These are phyloP conservation scores for Leptinotarsa tumamoca DNA, from an alignment of 2,888 invertebrate genomes.

Conservation along the genomic window DNA sequence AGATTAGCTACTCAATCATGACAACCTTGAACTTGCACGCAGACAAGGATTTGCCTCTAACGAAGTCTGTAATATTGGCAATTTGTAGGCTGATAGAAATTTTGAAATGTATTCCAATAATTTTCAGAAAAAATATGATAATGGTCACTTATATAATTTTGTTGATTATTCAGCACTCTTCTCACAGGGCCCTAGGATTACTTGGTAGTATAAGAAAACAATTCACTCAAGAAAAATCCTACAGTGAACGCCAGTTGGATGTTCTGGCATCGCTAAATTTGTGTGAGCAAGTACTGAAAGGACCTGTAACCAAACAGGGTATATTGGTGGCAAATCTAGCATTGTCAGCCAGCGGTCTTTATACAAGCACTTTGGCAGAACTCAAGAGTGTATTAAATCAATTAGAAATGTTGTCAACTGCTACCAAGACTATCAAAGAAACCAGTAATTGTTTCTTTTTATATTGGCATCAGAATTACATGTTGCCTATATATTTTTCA, in stretches of 20 bases:
- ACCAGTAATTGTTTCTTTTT: conserved; percentile 83
- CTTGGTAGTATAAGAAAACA: conserved; percentile 76
- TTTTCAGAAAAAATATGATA: conserved; percentile 76
- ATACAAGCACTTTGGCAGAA: conserved; percentile 74
- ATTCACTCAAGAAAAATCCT: conserved; percentile 72
- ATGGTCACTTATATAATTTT: conserved; percentile 79
- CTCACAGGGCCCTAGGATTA: conserved; percentile 78
- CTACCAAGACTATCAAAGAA: conserved; percentile 71
- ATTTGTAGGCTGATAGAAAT: conserved; percentile 86
- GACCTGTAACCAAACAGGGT: conserved; percentile 63
- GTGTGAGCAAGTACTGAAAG: conserved; percentile 76
- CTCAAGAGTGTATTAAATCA: conserved; percentile 75
- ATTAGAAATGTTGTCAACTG: conserved; percentile 74
- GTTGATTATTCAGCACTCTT: conserved; percentile 83
- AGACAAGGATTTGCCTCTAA: conserved; percentile 80
- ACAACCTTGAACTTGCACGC: conserved; percentile 78
- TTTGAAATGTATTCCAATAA: conserved; percentile 80
- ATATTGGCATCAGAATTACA: conserved; percentile 80
- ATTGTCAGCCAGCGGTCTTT: conserved; percentile 70
- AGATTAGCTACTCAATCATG: conserved; percentile 67
- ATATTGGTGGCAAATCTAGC: conserved; percentile 63
- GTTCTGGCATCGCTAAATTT: conserved; percentile 81
- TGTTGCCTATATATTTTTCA: conserved; percentile 81
- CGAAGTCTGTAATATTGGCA: conserved; percentile 78
- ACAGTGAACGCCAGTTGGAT: conserved; percentile 76